Evolutionary conservation across 35 echinoderm and acorn worm species (phyloP), one percentile per base, ranked within the genome.

Genomic region (Apostichopus parvimensis): DNA sequence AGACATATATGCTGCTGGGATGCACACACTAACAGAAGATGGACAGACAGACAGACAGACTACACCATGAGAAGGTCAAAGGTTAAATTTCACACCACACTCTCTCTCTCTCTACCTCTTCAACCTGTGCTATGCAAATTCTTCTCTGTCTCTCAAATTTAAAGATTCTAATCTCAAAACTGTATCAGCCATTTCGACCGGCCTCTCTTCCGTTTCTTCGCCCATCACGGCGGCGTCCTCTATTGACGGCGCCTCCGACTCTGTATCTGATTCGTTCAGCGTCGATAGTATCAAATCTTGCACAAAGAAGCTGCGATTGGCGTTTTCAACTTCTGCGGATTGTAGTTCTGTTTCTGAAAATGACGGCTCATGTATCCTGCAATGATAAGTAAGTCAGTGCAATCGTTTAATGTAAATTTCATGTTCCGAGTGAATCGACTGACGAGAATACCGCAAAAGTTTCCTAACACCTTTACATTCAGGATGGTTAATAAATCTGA

Each of bases 301-400:
- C 79, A 96, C 90, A 92, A 99, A 99, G 97, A 99, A 99, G 87
- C 97, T 99, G 62, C 95, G 93, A 87, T 99, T 95, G 25, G 97
- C 97, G 65, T 95, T 94, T 77, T 99, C 97, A 76, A 94, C 93
- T 86, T 99, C 97, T 80, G 88, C 61, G 15, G 81, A 59, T 92
- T 99, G 97, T 87, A 94, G 95, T 56, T 99, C 97, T 11, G 87
- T 92, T 54, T 99, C 97, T 88, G 94, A 91, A 56, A 96, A 86
- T n/a, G 93, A 70, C 90, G 97, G 93, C 73, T 96, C 97, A 56
- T 99, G 93, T 94, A 99, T 99, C 93, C 97, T 99, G 87, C 8
- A 95, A n/a, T 10, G 78, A 75, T 70, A 8, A 61, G 7, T 8
- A 61, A 61, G 12, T 61, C 58, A 45, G 34, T 45, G 34, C 34